These are phyloP conservation scores for Agrochola litura DNA, from an alignment of 2,888 invertebrate species.

Conservation along the genomic window DNA sequence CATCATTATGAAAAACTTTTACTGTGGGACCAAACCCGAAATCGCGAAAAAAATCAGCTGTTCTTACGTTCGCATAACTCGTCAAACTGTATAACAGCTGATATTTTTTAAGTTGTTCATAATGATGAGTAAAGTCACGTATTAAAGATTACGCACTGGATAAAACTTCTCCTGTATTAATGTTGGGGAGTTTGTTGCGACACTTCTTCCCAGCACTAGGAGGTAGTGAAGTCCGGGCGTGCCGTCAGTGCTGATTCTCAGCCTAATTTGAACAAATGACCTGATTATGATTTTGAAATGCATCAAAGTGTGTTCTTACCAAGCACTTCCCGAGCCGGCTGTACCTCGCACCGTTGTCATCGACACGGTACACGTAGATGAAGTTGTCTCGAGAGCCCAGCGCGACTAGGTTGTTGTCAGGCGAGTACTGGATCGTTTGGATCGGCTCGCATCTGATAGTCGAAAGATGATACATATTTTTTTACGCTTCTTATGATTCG, in stretches of 20 bases:
- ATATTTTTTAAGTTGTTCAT: too few relatives aligned
- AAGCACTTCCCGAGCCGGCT: slow-evolving; percentile 95
- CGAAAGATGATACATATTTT: not conserved
- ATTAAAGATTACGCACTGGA: too few relatives aligned
- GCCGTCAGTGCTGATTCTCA: not conserved
- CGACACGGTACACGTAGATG: slow-evolving; percentile 96
- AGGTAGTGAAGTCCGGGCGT: too few relatives aligned
- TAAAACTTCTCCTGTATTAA: not conserved
- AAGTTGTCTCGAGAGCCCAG: slow-evolving; percentile 97
- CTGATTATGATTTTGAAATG: not conserved
- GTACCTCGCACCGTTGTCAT: slow-evolving; percentile 94
- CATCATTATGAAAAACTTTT: too few relatives aligned
- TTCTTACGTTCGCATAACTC: too few relatives aligned
- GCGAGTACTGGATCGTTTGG: slow-evolving; percentile 94
- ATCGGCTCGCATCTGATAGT: slow-evolving; percentile 88
- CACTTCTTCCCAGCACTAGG: slow-evolving; percentile 1
- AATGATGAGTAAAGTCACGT: too few relatives aligned
- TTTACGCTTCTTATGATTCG: too few relatives aligned
- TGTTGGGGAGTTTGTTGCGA: not conserved
- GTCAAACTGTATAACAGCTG: too few relatives aligned
- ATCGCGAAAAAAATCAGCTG: too few relatives aligned
- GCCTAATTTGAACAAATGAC: not conserved
- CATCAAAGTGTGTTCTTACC: slow-evolving; percentile 90
- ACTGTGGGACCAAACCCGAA: too few relatives aligned
- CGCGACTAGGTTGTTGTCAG: slow-evolving; percentile 95